Evolutionary conservation across 2,888 invertebrate genomes (phyloP).

Genomic region (Allygus modestus): DNA sequence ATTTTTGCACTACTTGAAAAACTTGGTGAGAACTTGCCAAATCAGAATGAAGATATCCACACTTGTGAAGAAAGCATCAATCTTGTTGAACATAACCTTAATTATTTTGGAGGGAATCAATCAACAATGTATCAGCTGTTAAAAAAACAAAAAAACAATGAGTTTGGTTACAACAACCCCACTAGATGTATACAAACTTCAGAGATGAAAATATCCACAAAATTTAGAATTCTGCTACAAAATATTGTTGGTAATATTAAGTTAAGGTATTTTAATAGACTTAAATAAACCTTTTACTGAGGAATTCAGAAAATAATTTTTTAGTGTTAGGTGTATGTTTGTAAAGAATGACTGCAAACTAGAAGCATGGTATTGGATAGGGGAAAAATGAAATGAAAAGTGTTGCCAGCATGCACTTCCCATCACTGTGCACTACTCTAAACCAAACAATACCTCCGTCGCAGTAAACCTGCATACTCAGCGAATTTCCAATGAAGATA

Average conservation of each 20-base stretch:
- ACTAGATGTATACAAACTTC: neutral
- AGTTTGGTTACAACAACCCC: neutral
- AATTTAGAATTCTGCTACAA: neutral
- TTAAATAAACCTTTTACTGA: neutral
- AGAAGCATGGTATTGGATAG: no score
- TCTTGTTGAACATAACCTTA: conserved; percentile 15
- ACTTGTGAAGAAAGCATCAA: conserved; percentile 11
- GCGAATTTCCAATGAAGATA: no score
- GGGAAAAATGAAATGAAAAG: no score
- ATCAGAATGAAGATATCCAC: neutral
- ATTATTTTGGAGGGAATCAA: neutral
- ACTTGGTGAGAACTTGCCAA: neutral
- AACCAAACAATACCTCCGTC: no score
- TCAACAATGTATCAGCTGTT: neutral
- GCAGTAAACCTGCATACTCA: no score
- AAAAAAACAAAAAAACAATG: neutral
- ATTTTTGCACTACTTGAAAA: neutral
- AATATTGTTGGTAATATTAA: conserved; percentile 9
- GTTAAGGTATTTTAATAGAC: neutral
- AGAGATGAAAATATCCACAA: neutral
- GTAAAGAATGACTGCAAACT: neutral
- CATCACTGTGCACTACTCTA: no score
- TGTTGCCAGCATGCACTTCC: no score
- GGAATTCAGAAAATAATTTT: neutral
- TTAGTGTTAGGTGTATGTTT: neutral